Base-by-base conservation (phyloP, 2,113 vertebrate species). In the Pseudopipra pipra region DNA sequence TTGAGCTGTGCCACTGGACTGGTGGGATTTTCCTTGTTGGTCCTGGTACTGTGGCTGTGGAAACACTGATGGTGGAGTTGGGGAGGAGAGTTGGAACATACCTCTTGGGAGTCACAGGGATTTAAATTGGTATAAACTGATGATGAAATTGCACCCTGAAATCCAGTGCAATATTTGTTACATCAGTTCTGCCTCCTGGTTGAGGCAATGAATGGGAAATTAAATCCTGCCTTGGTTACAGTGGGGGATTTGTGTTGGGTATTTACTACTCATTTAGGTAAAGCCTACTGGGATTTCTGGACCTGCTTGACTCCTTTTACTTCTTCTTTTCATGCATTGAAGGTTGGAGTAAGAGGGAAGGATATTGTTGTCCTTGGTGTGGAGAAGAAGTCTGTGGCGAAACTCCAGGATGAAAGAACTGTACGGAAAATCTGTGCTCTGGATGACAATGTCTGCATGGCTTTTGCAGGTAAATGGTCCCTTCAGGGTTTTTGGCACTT, bases 361-460 rank as follows among this genome's bases (percentile, higher is more conserved):
- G 98, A 98, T 52, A 98, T 99, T 24, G 98, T 99, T 47, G 98
- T 99, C 43, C 98, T 99, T 20, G 98, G 98, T 13, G 98, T 99
- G 92, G 98, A 99, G 91, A 99, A 99, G 97, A 99, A 99, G 89
- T 99, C 98, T 5, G 98, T 99, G 71, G 98, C 98, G 59, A 98
- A 98, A 41, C 98, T 99, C 44, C 98, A 99, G 96, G 98, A 99
- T 97, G 98, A 99, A 84, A 97, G 98, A 54, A 99, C 98, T 0
- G 98, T 99, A 3, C 97, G 98, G 59, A 99, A 99, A 95, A 99
- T 99, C 95, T 99, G 98, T 21, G 98, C 98, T 9, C 95, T 99
- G 27, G 98, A 99, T 55, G 98, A 99, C 71, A 98, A 99, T 1
- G 98, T 99, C 74, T 99, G 98, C 97, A 98, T 99, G 98, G 98